These are phyloP conservation scores for Sander vitreus DNA, from an alignment of 2,113 vertebrate genomes.

Conservation along the genomic window DNA sequence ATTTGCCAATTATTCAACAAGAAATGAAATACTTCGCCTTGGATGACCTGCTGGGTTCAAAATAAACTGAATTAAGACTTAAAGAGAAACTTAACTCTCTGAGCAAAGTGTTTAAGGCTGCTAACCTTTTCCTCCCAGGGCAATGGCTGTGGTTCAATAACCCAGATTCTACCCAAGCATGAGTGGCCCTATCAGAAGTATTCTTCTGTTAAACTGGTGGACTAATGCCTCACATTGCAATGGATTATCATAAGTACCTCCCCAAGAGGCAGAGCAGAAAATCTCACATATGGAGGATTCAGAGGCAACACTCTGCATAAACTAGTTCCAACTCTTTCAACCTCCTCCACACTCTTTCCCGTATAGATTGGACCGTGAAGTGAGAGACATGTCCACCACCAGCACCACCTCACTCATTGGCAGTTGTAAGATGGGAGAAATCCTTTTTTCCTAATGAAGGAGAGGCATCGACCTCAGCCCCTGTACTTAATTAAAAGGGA, in stretches of 20 bases:
- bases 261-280: constrained; percentile 62
- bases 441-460: constrained; percentile 78
- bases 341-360: constrained; percentile 39
- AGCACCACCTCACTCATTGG: constrained; percentile 69
- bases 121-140: constrained; percentile 46
- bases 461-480: constrained; percentile 78
- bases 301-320: constrained; percentile 58
- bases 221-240: constrained; percentile 69
- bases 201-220: constrained; percentile 63
- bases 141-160: constrained; percentile 41
- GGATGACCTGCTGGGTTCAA: constrained; percentile 23
- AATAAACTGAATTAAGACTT: constrained; percentile 38
- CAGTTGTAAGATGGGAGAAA: constrained; percentile 67
- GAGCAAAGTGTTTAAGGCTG: constrained; percentile 25
- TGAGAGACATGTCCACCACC: constrained; percentile 62
- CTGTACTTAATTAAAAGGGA: constrained; percentile 85
- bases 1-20: constrained; percentile 49
- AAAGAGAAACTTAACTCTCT: constrained; percentile 36
- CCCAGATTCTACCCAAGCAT: constrained; percentile 33
- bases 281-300: constrained; percentile 56
- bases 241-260: constrained; percentile 73
- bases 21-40: constrained; percentile 25
- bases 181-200: constrained; percentile 51
- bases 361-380: constrained; percentile 63
- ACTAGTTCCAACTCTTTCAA: constrained; percentile 49